Conservation (phyloP, 2,797 vertebrate species). For the Emydoidea blandingii region DNA sequence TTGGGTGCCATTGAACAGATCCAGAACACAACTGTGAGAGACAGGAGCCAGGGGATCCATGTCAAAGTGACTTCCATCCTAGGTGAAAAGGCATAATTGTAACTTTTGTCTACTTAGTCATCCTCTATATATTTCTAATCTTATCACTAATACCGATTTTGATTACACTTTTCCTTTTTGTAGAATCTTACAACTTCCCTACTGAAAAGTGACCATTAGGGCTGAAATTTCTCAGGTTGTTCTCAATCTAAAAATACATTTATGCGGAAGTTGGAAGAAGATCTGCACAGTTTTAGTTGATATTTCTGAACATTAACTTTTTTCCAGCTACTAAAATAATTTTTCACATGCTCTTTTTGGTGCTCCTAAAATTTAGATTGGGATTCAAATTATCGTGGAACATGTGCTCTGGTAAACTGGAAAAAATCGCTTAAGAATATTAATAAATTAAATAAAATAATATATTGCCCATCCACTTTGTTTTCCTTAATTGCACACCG, state of each 20-base stretch:
- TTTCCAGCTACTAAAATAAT: neutral
- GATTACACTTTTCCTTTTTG: too few species aligned
- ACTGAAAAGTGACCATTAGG: neutral
- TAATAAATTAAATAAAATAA: conserved; percentile 29
- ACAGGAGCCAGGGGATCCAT: neutral
- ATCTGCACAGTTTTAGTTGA: neutral
- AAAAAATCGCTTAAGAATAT: conserved; percentile 26
- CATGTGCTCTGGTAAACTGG: neutral
- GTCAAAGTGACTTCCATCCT: neutral
- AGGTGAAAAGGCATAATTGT: neutral
- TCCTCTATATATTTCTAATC: neutral
- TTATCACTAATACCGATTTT: too few species aligned
- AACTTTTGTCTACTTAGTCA: neutral
- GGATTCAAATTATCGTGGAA: neutral
- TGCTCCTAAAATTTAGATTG: conserved; percentile 33
- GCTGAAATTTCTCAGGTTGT: neutral
- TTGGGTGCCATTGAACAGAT: neutral
- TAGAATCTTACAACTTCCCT: neutral
- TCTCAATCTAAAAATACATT: neutral
- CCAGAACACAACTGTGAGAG: neutral
- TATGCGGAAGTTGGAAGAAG: neutral
- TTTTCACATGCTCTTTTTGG: neutral
- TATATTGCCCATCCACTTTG: neutral
- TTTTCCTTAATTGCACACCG: conserved; percentile 41
- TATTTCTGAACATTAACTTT: neutral